Conservation (phyloP, 2,888 invertebrate species). For the Cryptophagus acutangulus region DNA sequence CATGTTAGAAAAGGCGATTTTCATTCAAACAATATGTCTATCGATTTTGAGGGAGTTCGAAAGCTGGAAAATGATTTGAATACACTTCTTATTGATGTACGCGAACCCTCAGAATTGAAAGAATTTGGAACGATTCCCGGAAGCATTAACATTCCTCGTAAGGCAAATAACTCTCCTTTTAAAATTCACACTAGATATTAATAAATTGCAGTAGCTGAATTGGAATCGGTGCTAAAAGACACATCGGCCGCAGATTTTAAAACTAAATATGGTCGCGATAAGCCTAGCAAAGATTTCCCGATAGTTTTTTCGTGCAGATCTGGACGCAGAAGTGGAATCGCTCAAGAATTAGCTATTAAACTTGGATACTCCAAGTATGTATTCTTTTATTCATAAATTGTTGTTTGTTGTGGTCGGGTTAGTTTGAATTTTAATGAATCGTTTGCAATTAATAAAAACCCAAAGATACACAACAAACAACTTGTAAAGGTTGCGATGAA, state of each 20-base stretch:
- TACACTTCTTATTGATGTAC: conserved; percentile 65
- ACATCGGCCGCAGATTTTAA: conserved; percentile 54
- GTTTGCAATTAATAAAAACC: too few relatives aligned
- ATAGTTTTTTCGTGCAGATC: conserved; percentile 66
- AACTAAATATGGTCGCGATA: conserved; percentile 52
- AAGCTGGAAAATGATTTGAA: conserved; percentile 8
- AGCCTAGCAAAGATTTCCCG: conserved; percentile 55
- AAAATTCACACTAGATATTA: conserved; percentile 3
- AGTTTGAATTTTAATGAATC: too few relatives aligned
- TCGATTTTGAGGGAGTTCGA: conserved; percentile 12
- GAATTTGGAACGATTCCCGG: conserved; percentile 66
- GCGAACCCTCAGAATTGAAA: conserved; percentile 65
- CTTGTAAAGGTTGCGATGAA: too few relatives aligned
- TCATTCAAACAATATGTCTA: conserved; percentile 6
- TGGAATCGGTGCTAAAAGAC: conserved; percentile 47
- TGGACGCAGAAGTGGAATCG: conserved; percentile 60
- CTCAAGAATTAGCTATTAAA: conserved; percentile 54
- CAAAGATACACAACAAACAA: too few relatives aligned
- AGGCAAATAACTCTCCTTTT: conserved; percentile 6
- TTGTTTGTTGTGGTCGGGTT: too few relatives aligned
- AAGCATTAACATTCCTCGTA: conserved; percentile 48
- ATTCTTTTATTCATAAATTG: conserved; percentile 9
- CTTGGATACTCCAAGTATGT: conserved; percentile 59
- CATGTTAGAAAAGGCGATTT: too few relatives aligned
- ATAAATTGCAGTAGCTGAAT: conserved; percentile 51